phyloP scores from a whole-genome alignment of 2,113 vertebrate species.

The Platycercus adscitus region DNA sequence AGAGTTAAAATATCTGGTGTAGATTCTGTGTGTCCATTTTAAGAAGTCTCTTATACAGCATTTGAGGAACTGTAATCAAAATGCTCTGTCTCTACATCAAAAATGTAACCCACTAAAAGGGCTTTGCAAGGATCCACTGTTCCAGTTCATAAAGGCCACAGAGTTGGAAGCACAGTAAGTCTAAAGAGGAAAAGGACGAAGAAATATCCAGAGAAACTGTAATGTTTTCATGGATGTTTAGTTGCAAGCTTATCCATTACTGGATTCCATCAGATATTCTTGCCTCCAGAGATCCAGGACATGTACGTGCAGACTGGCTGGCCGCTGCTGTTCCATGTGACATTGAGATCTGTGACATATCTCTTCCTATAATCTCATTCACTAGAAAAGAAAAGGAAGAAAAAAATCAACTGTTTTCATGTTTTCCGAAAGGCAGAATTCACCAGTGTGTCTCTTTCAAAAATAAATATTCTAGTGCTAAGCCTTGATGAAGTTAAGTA shows the following conservation, averaged over 20 bases:
- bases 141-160: slow-evolving; percentile 76
- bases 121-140: slow-evolving; percentile 67
- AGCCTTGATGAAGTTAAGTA: not conserved
- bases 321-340: slow-evolving; percentile 76
- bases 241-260: slow-evolving; percentile 33
- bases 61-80: slow-evolving; percentile 70
- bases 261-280: slow-evolving; percentile 73
- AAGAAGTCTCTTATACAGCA: slow-evolving; percentile 70
- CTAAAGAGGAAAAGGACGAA: slow-evolving; percentile 40
- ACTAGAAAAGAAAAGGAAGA: slow-evolving; percentile 77
- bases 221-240: not conserved
- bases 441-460: not conserved
- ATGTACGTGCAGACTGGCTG: slow-evolving; percentile 76
- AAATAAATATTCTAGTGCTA: not conserved
- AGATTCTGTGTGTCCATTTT: slow-evolving; percentile 64
- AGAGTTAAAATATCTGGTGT: slow-evolving; percentile 69
- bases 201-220: not conserved
- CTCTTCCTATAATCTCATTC: slow-evolving; percentile 98
- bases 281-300: slow-evolving; percentile 69
- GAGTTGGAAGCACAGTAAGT: slow-evolving; percentile 78
- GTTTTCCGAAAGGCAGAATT: not conserved
- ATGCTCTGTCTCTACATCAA: slow-evolving; percentile 65
- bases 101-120: slow-evolving; percentile 61
- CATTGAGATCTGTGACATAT: slow-evolving; percentile 95
- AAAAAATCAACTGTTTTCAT: not conserved